Conservation (phyloP, 2,113 vertebrate genomes). For the Phasianus colchicus region DNA sequence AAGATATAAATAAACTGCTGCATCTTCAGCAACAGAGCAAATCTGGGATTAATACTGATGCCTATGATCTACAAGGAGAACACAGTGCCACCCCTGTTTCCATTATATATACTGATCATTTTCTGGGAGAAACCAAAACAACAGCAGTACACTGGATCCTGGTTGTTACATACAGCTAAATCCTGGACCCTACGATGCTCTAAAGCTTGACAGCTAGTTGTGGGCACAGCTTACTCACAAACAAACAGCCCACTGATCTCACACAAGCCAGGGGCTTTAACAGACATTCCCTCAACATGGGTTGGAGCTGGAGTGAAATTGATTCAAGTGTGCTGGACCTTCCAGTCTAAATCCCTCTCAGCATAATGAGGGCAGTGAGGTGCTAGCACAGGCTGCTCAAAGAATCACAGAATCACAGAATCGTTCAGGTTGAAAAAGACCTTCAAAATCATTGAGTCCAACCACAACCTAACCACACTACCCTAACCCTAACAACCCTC, state of each 20-base stretch:
- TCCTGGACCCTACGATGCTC: background rate
- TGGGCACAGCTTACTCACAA: background rate
- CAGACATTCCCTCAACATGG: background rate
- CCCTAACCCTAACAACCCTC: too few species aligned
- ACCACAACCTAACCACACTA: too few species aligned
- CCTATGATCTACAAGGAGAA: background rate
- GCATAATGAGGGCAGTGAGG: background rate
- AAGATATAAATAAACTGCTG: background rate
- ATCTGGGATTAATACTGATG: background rate
- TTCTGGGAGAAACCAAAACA: background rate
- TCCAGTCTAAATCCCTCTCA: background rate
- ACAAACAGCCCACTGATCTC: background rate
- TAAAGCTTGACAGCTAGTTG: background rate
- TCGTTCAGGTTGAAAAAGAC: too few species aligned
- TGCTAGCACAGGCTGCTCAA: background rate
- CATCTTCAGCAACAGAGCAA: background rate
- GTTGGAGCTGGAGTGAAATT: fast-evolving
- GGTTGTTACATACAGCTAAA: background rate
- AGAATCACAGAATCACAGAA: too few species aligned
- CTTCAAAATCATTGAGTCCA: too few species aligned
- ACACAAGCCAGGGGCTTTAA: background rate
- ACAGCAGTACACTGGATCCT: background rate
- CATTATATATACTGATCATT: background rate
- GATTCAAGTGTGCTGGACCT: background rate
- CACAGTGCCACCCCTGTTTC: fast-evolving